Base-by-base conservation (phyloP, 1,140 invertebrate species). In the Whitmania pigra region DNA sequence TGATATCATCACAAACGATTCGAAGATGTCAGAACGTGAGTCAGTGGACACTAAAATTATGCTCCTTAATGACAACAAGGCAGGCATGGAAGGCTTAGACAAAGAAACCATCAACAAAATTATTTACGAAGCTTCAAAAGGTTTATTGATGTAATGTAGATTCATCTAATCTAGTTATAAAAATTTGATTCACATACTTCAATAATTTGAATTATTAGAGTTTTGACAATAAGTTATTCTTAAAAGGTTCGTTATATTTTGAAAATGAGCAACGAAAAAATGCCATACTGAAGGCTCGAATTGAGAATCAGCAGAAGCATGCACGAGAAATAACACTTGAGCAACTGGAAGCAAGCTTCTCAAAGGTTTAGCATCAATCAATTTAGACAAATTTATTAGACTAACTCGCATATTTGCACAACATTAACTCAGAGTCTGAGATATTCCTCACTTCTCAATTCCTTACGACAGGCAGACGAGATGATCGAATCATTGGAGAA, bases 31-130 rank as follows among this genome's bases (percentile, higher is more conserved):
- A 22, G 29, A 63, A 63, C 5, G 18, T 7, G 29, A 20, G 20
- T 63, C 29, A 63, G 11, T 15, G 29, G 29, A 63, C 22, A 20
- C 3, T 63, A 63, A 63, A 63, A 63, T 67, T 22, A 73, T 74
- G 70, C 54, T 53, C 22, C 66, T 83, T 18, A 82, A 83, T 77
- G 82, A 84, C 70, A 80, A 82, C 70, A 87, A 87, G 77, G 86
- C 86, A 71, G 86, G 86, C 18, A 86, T 87, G 85, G 77, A 82
- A 76, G 84, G 84, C 22, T 74, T 88, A 17, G 85, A 88, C 76
- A 84, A 83, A 69, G 84, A 83, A 22, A 80, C 78, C 73, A 87
- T 88, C 15, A 87, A 87, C 78, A 78, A 84, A 77, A 84, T 87
- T 57, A 87, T 88, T 72, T 75, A 82, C 73, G 83, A 86, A 74